Evolutionary conservation across 2,888 invertebrate genomes (phyloP), one percentile per base, ranked within the genome.

Genomic region (Leptura quadrifasciata): DNA sequence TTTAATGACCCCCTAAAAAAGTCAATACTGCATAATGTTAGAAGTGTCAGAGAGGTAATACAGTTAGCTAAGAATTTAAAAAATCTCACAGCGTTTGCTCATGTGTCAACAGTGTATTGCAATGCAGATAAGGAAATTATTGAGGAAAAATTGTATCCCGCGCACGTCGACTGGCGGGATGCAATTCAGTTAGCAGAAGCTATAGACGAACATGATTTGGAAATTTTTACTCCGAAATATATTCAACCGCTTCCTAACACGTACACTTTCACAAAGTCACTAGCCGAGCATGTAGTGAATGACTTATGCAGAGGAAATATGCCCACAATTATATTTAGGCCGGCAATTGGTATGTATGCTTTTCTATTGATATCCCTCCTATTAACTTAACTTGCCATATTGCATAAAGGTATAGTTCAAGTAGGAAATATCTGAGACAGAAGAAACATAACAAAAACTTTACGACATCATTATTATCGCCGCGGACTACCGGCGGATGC

Each of bases 91-190:
- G 92, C 91, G 0, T 88, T 95, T 4, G 90, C 96, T 0, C 97
- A 97, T 88, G 94, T 97, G 0, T 97, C 97, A 0, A 96, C 97
- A 0, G 95, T 96, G 0, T 97, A 96, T 87, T 94, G 95, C 3
- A 96, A 97, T 88, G 94, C 95, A 5, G 94, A 96, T 17, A 71
- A 54, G n/a, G 5, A 92, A 8, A 91, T 91, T 0, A 93, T 97
- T 0, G 94, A 95, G 68, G 97, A 97, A 88, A 89, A 92, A 69
- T 90, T 96, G 67, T 96, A 96, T 85, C 94, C 94, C 74, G 88
- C 92, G 0, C 91, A 91, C 57, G 92, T 92, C 0, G 92, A 95
- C 84, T 95, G 95, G 94, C 90, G 91, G 20, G 91, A 92, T 2
- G 91, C 93, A 0, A 91, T 96, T 5, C 90, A 91, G 58, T 88